Base-by-base conservation (phyloP, 1,140 invertebrate genomes). In the Trinorchestia longiramus region DNA sequence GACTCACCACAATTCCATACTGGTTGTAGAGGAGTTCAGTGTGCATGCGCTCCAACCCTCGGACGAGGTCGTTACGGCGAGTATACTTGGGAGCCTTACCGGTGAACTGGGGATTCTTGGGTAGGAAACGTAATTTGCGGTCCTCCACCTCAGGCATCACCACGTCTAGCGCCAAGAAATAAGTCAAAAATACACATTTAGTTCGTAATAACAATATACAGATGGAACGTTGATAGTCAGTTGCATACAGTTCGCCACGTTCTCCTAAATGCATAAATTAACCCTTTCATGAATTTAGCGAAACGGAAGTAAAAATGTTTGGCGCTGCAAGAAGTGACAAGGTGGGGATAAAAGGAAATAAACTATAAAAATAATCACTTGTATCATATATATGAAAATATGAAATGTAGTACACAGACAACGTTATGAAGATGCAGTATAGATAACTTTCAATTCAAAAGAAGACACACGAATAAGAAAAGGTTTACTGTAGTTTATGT, bases 31-130 rank as follows among this genome's bases (percentile, higher is more conserved):
- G 92, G 43, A 94, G 43, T 40, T 94, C 92, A 19, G 6, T 94
- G 36, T 94, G 92, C 36, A 94, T 42, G 11, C 40, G 36, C 44
- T 94, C 92, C 41, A 94, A 40, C 19, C 92, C 92, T 11, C 92
- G 92, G 43, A 94, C 47, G 92, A 94, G 92, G 43, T 94, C 92
- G 19, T 47, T 47, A 11, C 92, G 92, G 19, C 92, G 92, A 43
- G 92, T 42, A 94, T 94, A 94, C 40, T 94, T 94, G 40, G 92
- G 92, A 62, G 87, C 44, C 87, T 95, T 95, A 23, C 40, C 40
- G 87, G 19, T 41, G 95, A 57, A 87, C 43, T 95, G 95, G 23
- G 62, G 87, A n/a, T 41, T 88, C 36, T 95, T 95, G 0, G 62
- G 87, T 4, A 77, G 42, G 53, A 95, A 95, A n/a, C n/a, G 87